Conservation (phyloP, 2,113 vertebrate genomes). For the Euleptes europaea region DNA sequence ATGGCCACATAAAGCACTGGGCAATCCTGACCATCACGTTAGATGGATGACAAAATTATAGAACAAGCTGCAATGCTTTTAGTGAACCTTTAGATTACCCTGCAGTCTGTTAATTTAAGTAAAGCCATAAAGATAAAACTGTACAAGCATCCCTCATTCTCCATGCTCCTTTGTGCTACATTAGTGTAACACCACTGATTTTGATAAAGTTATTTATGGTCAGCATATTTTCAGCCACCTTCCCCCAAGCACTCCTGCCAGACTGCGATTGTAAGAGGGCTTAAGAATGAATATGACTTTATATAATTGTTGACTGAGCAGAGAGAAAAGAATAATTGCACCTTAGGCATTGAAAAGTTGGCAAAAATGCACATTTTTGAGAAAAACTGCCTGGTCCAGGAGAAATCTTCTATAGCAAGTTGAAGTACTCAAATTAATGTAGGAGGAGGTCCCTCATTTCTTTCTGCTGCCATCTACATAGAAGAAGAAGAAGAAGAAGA, state of each 20-base stretch:
- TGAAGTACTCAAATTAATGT: neutral
- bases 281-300: neutral
- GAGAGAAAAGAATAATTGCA: neutral
- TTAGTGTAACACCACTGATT: slow-evolving; percentile 3
- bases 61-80: slow-evolving; percentile 66
- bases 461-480: neutral
- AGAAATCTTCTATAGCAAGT: neutral
- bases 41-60: slow-evolving; percentile 67
- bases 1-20: slow-evolving; percentile 6
- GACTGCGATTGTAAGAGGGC: neutral
- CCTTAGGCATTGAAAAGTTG: neutral
- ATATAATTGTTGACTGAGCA: neutral
- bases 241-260: neutral
- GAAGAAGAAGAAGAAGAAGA: no score
- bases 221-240: neutral
- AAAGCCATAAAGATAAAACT: slow-evolving; percentile 64
- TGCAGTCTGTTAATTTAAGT: slow-evolving; percentile 62
- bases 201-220: slow-evolving; percentile 14
- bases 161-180: neutral
- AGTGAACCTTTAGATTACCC: slow-evolving; percentile 49
- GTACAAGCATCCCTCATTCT: slow-evolving; percentile 3
- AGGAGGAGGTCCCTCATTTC: neutral
- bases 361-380: neutral
- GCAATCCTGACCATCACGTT: slow-evolving; percentile 54
- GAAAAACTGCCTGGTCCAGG: neutral